These are phyloP conservation scores for Lichenostomus cassidix DNA, from an alignment of 2,113 vertebrate species.

Conservation along the genomic window DNA sequence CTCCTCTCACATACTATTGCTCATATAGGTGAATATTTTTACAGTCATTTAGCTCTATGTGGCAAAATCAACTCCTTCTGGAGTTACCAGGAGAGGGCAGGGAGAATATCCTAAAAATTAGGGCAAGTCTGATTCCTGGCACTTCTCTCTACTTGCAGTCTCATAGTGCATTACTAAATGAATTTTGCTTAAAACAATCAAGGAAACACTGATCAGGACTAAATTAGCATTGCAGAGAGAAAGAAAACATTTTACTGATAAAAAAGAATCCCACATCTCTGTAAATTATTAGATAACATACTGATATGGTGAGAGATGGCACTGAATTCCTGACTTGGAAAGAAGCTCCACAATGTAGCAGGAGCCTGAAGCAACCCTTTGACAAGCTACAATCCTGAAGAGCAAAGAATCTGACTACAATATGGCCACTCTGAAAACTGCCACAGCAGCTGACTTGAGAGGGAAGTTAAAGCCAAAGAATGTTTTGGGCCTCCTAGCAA, in stretches of 20 bases:
- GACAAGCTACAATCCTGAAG: neutral
- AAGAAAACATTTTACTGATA: neutral
- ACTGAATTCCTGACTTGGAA: neutral
- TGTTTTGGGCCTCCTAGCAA: slow-evolving; percentile 42
- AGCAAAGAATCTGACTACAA: neutral
- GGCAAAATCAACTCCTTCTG: neutral
- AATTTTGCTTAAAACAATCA: neutral
- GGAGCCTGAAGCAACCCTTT: neutral
- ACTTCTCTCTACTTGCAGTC: neutral
- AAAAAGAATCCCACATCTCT: neutral
- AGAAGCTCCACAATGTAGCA: neutral
- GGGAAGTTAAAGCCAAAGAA: neutral
- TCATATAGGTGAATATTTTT: neutral
- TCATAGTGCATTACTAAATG: neutral
- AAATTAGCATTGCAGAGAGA: neutral
- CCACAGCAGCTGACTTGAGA: neutral
- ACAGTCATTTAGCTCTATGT: neutral
- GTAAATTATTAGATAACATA: neutral
- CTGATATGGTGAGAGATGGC: neutral
- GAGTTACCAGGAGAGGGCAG: accelerated
- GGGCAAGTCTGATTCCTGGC: neutral
- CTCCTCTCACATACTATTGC: neutral
- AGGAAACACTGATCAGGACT: neutral
- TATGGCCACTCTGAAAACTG: neutral
- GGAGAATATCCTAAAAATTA: neutral